Evolutionary conservation across 2,888 invertebrate genomes (phyloP).

Genomic region (Beris chalybata): DNA sequence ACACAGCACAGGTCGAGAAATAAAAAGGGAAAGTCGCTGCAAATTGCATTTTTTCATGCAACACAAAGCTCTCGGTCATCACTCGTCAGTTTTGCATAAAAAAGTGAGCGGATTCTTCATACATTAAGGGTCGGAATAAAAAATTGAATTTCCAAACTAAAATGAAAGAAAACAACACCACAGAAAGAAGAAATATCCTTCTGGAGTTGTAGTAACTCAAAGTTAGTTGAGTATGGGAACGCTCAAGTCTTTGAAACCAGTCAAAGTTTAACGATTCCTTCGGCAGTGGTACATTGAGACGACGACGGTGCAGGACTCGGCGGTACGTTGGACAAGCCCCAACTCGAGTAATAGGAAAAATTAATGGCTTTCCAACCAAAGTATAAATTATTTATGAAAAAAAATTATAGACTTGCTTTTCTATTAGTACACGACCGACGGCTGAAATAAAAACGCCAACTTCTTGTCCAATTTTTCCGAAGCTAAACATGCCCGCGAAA

Average conservation of each 20-base stretch:
- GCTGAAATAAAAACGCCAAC: slow-evolving; percentile 12
- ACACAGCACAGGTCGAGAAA: too few relatives aligned
- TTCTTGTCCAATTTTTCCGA: slow-evolving; percentile 5
- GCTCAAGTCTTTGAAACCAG: not conserved
- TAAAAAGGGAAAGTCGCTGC: too few relatives aligned
- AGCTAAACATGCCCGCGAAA: too few relatives aligned
- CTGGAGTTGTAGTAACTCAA: not conserved
- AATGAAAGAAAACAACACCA: slow-evolving; percentile 14
- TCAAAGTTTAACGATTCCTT: slow-evolving; percentile 14
- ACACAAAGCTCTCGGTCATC: slow-evolving; percentile 3
- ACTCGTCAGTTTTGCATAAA: slow-evolving; percentile 28
- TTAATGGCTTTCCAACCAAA: slow-evolving; percentile 28
- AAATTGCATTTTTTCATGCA: slow-evolving; percentile 31
- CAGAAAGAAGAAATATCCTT: not conserved
- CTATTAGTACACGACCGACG: slow-evolving; percentile 1
- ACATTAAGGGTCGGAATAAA: slow-evolving; percentile 16
- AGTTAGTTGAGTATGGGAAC: not conserved
- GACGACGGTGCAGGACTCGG: not conserved
- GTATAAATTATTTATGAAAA: slow-evolving; percentile 34
- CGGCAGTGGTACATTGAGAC: not conserved
- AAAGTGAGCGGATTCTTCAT: slow-evolving; percentile 13
- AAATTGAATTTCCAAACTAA: slow-evolving; percentile 15
- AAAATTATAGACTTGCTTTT: slow-evolving; percentile 31
- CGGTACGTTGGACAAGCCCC: slow-evolving; percentile 10
- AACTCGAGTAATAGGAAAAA: slow-evolving; percentile 24